These are phyloP conservation scores for Eupithecia pulchellata DNA, from an alignment of 2,888 invertebrate genomes.

Conservation along the genomic window DNA sequence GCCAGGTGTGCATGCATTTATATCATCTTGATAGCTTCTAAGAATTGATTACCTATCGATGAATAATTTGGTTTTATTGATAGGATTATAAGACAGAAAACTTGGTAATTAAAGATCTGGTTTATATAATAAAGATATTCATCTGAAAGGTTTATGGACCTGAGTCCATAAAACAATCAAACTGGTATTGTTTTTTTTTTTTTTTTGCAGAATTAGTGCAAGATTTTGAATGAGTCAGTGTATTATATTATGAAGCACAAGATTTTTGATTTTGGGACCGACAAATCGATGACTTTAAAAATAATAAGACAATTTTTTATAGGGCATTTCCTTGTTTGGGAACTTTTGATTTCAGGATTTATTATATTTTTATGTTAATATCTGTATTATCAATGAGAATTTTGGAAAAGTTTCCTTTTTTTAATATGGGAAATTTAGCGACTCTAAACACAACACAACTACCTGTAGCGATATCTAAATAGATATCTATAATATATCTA, in stretches of 20 bases:
- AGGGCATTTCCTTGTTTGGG: not conserved
- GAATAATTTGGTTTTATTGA: constrained; percentile 32
- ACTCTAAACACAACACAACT: too few species aligned
- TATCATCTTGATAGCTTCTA: constrained; percentile 27
- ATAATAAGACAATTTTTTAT: not conserved
- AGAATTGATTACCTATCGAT: constrained; percentile 24
- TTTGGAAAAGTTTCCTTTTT: not conserved
- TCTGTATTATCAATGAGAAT: not conserved
- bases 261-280: not conserved
- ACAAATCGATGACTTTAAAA: not conserved
- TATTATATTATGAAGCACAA: not conserved
- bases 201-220: not conserved
- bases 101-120: constrained; percentile 26
- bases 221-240: not conserved
- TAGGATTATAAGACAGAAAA: constrained; percentile 27
- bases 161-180: not conserved
- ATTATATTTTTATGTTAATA: too few species aligned
- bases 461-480: too few species aligned
- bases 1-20: constrained; percentile 26
- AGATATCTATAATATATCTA: too few species aligned
- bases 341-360: not conserved
- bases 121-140: constrained; percentile 27
- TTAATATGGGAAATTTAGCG: not conserved
- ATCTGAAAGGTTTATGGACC: constrained; percentile 17
- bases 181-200: not conserved